Evolutionary conservation across 2,888 invertebrate species (phyloP), one percentile per base, ranked within the genome.

Genomic region (Litoditis marina): DNA sequence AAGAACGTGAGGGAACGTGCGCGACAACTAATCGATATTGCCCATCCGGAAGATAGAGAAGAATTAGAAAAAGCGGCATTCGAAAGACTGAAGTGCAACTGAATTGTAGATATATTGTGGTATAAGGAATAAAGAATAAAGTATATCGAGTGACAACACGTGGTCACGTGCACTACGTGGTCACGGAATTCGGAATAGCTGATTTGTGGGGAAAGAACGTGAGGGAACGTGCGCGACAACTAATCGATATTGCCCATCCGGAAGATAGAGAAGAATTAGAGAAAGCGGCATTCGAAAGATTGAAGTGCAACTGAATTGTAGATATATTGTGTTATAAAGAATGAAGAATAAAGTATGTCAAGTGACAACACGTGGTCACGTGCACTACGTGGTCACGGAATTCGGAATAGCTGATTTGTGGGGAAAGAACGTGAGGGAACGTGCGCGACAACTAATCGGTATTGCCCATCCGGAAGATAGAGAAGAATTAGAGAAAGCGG

Each of bases 161-260:
- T 69, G 92, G 92, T 0, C 93, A 94, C 83, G 91, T 91, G 0
- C 91, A 94, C 83, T 94, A 94, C 84, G 88, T 94, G 2, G 94
- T 94, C 0, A 94, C 94, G 0, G 94, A 94, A 83, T 88, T 90
- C 73, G 94, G 94, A n/a, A 90, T 94, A 72, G 94, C 94, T 0
- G 86, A 89, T 60, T 85, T 94, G 54, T 94, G 93, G 84, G 94
- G 94, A 44, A 92, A 91, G 84, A 90, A 89, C n/a, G 87, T 94
- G 53, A 87, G 93, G 1, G 93, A 94, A 84, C 87, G 94, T 57
- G 93, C 93, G 2, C 88, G 92, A 84, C 92, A 89, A 65, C 87
- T 94, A 3, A 94, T 94, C 81, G 87, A 90, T 69, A 88, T 94
- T 39, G 89, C 94, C 1, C 93, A 94, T 84, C 94, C 94, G 0